phyloP scores from a whole-genome alignment of 2,113 vertebrate genomes.

The Irena cyanogastra region DNA sequence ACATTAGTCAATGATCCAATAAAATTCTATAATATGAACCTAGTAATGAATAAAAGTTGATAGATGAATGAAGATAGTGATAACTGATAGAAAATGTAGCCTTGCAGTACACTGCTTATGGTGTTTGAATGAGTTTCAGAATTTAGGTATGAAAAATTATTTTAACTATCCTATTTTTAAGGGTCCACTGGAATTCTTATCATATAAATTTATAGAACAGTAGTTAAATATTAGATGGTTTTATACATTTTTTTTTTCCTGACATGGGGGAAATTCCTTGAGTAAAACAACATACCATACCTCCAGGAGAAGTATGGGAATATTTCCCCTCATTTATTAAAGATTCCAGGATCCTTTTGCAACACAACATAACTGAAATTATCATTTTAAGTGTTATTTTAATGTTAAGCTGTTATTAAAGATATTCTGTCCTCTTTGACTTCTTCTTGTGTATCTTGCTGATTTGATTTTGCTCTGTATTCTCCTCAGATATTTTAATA shows the following conservation, averaged over 20 bases:
- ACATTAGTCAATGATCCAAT: slow-evolving; percentile 40
- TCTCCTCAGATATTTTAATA: background rate
- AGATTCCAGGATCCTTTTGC: background rate
- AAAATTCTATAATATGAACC: background rate
- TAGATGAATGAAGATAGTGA: background rate
- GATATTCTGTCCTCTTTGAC: background rate
- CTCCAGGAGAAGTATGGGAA: background rate
- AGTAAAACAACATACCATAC: accelerated
- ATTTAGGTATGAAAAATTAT: background rate
- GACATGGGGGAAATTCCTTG: background rate
- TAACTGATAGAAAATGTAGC: background rate
- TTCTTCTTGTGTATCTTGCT: background rate
- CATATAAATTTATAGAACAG: background rate
- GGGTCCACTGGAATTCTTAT: background rate
- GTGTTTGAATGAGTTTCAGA: background rate
- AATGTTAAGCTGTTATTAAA: background rate
- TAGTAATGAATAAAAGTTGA: slow-evolving; percentile 27
- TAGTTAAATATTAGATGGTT: background rate
- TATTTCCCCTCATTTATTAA: background rate
- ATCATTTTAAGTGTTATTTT: background rate
- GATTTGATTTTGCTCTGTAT: background rate
- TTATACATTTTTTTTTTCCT: background rate
- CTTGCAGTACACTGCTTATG: background rate
- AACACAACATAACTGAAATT: background rate
- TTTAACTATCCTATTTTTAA: background rate